Conservation (phyloP, 2,888 invertebrate species). For the Melanchra persicariae region DNA sequence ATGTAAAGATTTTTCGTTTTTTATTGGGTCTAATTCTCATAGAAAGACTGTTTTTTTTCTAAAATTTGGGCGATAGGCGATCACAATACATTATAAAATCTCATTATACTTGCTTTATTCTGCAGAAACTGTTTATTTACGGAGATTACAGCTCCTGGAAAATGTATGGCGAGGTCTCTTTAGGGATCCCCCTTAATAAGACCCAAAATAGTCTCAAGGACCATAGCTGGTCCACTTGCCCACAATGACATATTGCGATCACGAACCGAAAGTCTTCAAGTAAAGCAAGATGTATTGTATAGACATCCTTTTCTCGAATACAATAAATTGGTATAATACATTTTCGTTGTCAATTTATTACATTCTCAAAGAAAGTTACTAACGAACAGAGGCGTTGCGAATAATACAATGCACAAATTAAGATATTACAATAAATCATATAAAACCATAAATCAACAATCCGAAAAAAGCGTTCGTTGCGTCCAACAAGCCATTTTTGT, state of each 20-base stretch:
- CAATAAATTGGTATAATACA: background rate
- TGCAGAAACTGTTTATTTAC: too few relatives aligned
- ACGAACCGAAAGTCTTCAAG: background rate
- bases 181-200: too few relatives aligned
- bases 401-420: slow-evolving; percentile 60
- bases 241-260: too few relatives aligned
- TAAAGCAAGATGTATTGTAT: background rate
- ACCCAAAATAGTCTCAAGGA: background rate
- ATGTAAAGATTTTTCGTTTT: too few relatives aligned
- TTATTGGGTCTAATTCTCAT: too few relatives aligned
- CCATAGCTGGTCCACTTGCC: background rate
- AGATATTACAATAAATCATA: slow-evolving; percentile 61
- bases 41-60: too few relatives aligned
- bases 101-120: too few relatives aligned
- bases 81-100: too few relatives aligned
- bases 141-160: too few relatives aligned
- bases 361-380: slow-evolving; percentile 33
- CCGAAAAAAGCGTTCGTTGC: slow-evolving; percentile 35
- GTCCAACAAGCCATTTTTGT: slow-evolving; percentile 17
- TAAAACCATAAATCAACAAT: slow-evolving; percentile 45
- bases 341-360: slow-evolving; percentile 3
- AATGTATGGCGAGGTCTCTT: too few relatives aligned
- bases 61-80: too few relatives aligned
- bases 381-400: slow-evolving; percentile 19
- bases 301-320: background rate